Evolutionary conservation across 2,113 vertebrate species (phyloP).

Genomic region (Charina bottae): DNA sequence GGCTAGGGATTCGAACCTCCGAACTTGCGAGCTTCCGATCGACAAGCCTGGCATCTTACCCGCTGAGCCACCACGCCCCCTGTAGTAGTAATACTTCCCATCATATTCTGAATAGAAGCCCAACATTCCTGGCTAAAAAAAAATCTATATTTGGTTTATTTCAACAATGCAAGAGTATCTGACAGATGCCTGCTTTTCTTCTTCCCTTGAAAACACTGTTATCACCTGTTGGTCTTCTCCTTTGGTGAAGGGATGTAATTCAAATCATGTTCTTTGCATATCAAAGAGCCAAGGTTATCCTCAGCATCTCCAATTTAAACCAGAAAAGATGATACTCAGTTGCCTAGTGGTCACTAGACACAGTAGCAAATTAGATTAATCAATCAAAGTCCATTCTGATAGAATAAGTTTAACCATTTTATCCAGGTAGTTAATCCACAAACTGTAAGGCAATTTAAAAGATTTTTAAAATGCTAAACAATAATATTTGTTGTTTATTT

Average conservation of each 20-base stretch:
- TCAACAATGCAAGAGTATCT: slow-evolving; percentile 63
- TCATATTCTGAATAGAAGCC: slow-evolving; percentile 49
- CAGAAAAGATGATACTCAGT: neutral
- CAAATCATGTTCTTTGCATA: neutral
- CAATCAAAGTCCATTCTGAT: neutral
- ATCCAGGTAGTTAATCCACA: neutral
- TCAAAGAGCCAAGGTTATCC: neutral
- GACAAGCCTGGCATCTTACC: too few relatives aligned
- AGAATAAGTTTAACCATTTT: neutral
- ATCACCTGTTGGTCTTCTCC: slow-evolving; percentile 40
- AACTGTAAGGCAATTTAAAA: neutral
- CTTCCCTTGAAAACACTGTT: slow-evolving; percentile 43
- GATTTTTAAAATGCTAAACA: neutral
- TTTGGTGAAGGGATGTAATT: neutral
- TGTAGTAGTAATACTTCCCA: slow-evolving; percentile 61
- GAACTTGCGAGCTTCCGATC: too few relatives aligned
- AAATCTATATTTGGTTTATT: slow-evolving; percentile 65
- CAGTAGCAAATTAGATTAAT: neutral
- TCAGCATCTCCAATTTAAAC: too few relatives aligned
- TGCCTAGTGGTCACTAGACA: neutral
- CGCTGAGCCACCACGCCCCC: too few relatives aligned
- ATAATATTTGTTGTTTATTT: neutral
- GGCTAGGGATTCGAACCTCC: too few relatives aligned
- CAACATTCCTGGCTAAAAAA: slow-evolving; percentile 62
- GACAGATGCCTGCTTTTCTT: slow-evolving; percentile 42